These are phyloP conservation scores for Muscicapa adusta DNA, from an alignment of 2,113 vertebrate species.

Conservation along the genomic window DNA sequence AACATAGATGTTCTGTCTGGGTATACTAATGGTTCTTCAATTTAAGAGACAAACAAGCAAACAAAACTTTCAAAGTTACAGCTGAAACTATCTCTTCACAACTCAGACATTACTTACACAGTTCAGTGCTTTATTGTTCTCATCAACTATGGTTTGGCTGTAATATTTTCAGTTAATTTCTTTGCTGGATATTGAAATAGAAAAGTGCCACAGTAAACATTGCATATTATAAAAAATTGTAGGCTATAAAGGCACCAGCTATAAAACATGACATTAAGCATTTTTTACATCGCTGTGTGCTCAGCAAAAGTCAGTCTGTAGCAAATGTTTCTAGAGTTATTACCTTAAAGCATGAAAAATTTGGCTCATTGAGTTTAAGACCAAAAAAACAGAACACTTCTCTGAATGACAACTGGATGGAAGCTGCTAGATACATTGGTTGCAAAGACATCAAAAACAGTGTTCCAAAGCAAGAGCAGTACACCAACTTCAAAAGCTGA, in stretches of 20 bases:
- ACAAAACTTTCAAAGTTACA: not conserved
- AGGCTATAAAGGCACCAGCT: constrained; percentile 8
- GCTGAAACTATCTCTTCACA: not conserved
- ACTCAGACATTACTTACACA: not conserved
- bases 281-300: not conserved
- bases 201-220: not conserved
- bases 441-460: not conserved
- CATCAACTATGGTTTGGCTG: not conserved
- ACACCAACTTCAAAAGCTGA: not conserved
- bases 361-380: constrained; percentile 15
- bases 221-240: not conserved
- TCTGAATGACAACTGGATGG: not conserved
- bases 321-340: not conserved
- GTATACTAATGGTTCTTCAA: not conserved
- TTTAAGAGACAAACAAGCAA: not conserved
- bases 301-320: constrained; percentile 1
- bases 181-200: constrained; percentile 11
- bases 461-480: not conserved
- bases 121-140: constrained; percentile 1
- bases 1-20: not conserved
- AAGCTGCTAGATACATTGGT: not conserved
- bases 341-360: not conserved
- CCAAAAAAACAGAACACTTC: not conserved
- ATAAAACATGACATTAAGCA: constrained; percentile 54
- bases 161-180: constrained; percentile 33